Evolutionary conservation across 2,797 vertebrate species (phyloP).

Genomic region (Synaphobranchus kaupii): DNA sequence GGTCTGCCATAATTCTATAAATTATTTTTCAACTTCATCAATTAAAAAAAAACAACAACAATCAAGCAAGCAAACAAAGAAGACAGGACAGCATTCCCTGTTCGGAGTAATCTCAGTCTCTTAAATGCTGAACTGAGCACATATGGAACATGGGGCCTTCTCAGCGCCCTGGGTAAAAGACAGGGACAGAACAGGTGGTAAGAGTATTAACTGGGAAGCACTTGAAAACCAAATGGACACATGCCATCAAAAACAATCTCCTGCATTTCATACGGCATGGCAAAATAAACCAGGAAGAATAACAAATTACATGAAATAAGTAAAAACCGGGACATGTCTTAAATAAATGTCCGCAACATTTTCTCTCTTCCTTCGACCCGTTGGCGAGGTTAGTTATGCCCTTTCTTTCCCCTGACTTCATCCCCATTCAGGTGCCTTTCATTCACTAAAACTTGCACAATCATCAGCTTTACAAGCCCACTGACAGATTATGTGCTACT

Average conservation of each 20-base stretch:
- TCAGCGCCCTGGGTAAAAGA: neutral
- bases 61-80: neutral
- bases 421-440: constrained; percentile 15
- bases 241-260: constrained; percentile 55
- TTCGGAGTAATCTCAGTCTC: neutral
- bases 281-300: constrained; percentile 53
- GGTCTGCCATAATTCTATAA: neutral
- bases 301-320: constrained; percentile 43
- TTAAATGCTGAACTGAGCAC: constrained; percentile 12
- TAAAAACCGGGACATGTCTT: constrained; percentile 44
- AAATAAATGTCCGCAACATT: constrained; percentile 45
- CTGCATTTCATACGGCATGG: constrained; percentile 42
- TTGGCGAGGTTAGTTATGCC: neutral
- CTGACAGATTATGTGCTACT: constrained; percentile 17
- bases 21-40: neutral
- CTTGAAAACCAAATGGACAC: constrained; percentile 54
- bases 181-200: constrained; percentile 53
- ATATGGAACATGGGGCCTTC: constrained; percentile 7
- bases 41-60: neutral
- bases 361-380: constrained; percentile 16
- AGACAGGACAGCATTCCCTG: neutral
- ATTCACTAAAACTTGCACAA: constrained; percentile 4
- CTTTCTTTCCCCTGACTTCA: constrained; percentile 29
- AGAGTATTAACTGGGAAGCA: constrained; percentile 57
- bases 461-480: constrained; percentile 26